Conservation (phyloP, 1,140 invertebrate species). For the Diprion similis region DNA sequence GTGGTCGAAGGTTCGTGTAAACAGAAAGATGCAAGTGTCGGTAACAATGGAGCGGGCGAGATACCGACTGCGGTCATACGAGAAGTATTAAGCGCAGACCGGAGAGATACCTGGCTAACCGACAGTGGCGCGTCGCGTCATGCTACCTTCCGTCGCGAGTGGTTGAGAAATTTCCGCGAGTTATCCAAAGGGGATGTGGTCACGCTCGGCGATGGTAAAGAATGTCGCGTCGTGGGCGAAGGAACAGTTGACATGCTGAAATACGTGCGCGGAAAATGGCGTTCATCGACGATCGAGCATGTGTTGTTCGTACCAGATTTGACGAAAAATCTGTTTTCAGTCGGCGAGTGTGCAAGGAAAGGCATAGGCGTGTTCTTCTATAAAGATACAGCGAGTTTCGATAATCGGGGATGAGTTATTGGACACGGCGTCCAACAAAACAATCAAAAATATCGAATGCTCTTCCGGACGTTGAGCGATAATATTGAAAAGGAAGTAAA, state of each 20-base stretch:
- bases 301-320: slow-evolving; percentile 23
- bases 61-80: background rate
- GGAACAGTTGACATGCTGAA: slow-evolving; percentile 14
- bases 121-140: no score
- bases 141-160: background rate
- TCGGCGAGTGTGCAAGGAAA: slow-evolving; percentile 22
- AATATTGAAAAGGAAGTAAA: slow-evolving; percentile 8
- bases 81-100: background rate
- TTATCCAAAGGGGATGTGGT: background rate
- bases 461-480: slow-evolving; percentile 17
- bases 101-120: background rate
- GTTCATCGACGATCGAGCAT: slow-evolving; percentile 10
- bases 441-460: slow-evolving; percentile 4
- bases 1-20: no score
- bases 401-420: slow-evolving; percentile 22
- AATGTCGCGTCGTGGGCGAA: slow-evolving; percentile 9
- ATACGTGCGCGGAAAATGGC: slow-evolving; percentile 9
- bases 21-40: no score
- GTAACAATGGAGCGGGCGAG: background rate
- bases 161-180: background rate
- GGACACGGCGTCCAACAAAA: slow-evolving; percentile 22
- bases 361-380: slow-evolving; percentile 15
- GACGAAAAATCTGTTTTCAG: slow-evolving; percentile 29
- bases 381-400: slow-evolving; percentile 18
- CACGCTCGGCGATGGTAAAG: slow-evolving; percentile 17